Base-by-base conservation (phyloP, 92 coral and sea anemone species). In the Palythoa caribaeorum region DNA sequence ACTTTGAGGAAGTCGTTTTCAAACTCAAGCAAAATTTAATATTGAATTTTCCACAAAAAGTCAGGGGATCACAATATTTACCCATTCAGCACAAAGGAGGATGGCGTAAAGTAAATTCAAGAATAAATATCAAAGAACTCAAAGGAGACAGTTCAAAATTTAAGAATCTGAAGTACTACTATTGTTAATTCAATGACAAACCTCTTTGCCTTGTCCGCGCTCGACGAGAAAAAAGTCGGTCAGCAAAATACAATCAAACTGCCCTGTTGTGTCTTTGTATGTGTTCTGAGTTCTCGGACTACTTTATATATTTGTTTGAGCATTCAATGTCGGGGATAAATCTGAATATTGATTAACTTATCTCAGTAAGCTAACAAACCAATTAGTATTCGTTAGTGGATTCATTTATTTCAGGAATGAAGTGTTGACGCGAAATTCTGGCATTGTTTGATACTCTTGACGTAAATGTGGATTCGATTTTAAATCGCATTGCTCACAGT, bases 301-400 rank as follows among this genome's bases (percentile, higher is more conserved):
- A 63, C 20, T 63, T 63, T 52, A 37, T 59, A 79, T 59, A 79
- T 38, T 79, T 44, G 37, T 69, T 81, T 63, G 60, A 21, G 71
- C 74, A 63, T 38, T 40, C 71, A 66, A 38, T 81, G 66, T 65
- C 20, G 21, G 75, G 59, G 54, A 44, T 44, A 80, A 44, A 81
- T 63, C 75, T 44, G 86, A 81, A 81, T 66, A 66, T 81, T 81
- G 38, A 81, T 69, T 62, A 65, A 66, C 35, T 81, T 20, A 66
- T 63, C 75, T 37, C 19, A 38, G 85, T 59, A 81, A 66, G 44
- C 60, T 66, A 81, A 81, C 86, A 63, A 81, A 44, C 74, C 86
- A 81, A 81, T 81, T 81, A 81, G 86, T 39, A 71, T 77, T 36
- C 44, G 39, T 66, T 36, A 20, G 39, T 44, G 86, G 40, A 3